These are phyloP conservation scores for Ranitomeya variabilis DNA, from an alignment of 2,113 vertebrate genomes.

Conservation along the genomic window DNA sequence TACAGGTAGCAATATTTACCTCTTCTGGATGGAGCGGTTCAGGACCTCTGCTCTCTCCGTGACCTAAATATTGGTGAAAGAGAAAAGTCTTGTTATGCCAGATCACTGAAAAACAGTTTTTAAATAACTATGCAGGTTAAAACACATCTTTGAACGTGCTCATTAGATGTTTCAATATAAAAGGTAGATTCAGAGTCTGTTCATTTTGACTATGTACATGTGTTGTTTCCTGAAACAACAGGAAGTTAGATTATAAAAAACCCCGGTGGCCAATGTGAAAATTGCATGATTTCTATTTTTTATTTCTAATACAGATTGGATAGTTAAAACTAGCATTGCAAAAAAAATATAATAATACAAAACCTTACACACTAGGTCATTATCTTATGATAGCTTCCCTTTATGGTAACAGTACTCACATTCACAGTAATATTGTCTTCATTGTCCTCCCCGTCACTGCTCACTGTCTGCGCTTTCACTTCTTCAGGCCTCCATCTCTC, in stretches of 20 bases:
- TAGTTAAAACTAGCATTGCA: too few relatives aligned
- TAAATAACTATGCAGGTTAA: neutral
- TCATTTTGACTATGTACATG: too few relatives aligned
- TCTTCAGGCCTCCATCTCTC: neutral
- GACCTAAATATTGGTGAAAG: constrained; percentile 71
- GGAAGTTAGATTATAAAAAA: too few relatives aligned
- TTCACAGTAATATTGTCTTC: constrained; percentile 37
- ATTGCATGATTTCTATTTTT: too few relatives aligned
- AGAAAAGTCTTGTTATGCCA: neutral
- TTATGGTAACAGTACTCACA: neutral
- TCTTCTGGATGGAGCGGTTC: constrained; percentile 83
- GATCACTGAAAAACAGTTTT: neutral
- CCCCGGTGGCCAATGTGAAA: too few relatives aligned
- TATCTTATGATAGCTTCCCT: too few relatives aligned
- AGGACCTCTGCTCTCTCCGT: constrained; percentile 81
- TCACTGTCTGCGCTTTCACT: constrained; percentile 14
- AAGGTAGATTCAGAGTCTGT: too few relatives aligned
- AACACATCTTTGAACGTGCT: neutral
- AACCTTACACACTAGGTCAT: too few relatives aligned
- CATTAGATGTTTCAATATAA: too few relatives aligned
- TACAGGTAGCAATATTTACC: constrained; percentile 68
- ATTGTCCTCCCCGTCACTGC: constrained; percentile 42
- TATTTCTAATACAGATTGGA: too few relatives aligned
- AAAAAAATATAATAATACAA: too few relatives aligned
- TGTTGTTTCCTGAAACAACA: too few relatives aligned